phyloP scores from a whole-genome alignment of 2,113 vertebrate genomes.

The Atractosteus spatula region DNA sequence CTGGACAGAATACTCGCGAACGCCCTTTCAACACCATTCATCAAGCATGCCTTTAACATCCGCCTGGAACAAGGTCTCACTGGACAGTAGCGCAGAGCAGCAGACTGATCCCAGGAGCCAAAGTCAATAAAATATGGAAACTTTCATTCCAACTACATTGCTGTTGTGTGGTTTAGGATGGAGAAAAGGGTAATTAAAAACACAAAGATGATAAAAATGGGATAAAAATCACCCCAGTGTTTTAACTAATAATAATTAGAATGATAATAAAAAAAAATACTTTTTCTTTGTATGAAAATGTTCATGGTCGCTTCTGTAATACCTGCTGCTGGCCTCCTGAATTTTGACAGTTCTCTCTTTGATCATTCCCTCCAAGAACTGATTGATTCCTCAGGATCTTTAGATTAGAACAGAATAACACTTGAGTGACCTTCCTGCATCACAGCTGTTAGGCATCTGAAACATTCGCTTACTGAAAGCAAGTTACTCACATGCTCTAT shows the following conservation, averaged over 20 bases:
- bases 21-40: too few relatives aligned
- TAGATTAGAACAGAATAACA: conserved; percentile 36
- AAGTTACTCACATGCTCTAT: neutral
- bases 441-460: conserved; percentile 3
- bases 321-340: conserved; percentile 22
- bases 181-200: too few relatives aligned
- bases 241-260: neutral
- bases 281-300: conserved; percentile 4
- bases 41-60: too few relatives aligned
- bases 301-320: conserved; percentile 18
- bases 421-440: conserved; percentile 22
- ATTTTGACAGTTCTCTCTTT: conserved; percentile 21
- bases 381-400: conserved; percentile 40
- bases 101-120: too few relatives aligned
- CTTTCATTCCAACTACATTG: too few relatives aligned
- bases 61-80: too few relatives aligned
- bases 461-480: neutral
- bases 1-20: too few relatives aligned
- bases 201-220: too few relatives aligned
- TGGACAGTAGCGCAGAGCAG: too few relatives aligned
- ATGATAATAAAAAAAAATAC: neutral
- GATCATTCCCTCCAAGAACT: conserved; percentile 36
- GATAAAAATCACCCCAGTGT: neutral
- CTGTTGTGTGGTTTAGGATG: too few relatives aligned
- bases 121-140: too few relatives aligned